These are phyloP conservation scores for Limnephilus auricula DNA, from an alignment of 2,888 invertebrate species.

Conservation along the genomic window DNA sequence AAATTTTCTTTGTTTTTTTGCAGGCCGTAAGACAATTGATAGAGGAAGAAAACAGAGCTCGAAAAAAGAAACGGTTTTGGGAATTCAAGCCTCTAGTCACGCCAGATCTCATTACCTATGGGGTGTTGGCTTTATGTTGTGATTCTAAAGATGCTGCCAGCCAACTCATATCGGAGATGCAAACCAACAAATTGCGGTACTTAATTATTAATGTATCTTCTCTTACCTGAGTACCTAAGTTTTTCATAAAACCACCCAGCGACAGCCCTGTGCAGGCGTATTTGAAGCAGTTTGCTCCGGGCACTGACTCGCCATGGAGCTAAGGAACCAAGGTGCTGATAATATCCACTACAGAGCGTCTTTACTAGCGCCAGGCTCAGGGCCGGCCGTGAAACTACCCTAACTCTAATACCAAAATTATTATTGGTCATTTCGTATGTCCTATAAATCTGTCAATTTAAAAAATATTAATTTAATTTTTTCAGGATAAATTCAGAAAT, in stretches of 20 bases:
- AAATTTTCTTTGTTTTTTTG: conserved; percentile 59
- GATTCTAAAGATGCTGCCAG: conserved; percentile 79
- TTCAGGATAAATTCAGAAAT: conserved; percentile 86
- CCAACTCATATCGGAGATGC: conserved; percentile 84
- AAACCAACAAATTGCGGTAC: conserved; percentile 81
- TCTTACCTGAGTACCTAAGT: neutral
- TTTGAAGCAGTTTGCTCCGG: no score
- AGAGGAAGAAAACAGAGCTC: conserved; percentile 73
- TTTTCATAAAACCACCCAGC: neutral
- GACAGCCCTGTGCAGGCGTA: no score
- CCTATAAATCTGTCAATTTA: neutral
- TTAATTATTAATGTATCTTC: neutral
- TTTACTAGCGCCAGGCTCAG: no score
- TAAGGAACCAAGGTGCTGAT: no score
- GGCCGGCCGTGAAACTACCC: neutral
- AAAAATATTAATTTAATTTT: conserved; percentile 65
- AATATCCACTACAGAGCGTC: no score
- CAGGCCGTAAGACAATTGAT: conserved; percentile 79
- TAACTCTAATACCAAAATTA: no score
- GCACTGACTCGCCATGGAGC: no score
- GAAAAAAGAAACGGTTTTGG: conserved; percentile 70
- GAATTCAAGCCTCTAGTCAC: conserved; percentile 76
- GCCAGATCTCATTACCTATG: conserved; percentile 91
- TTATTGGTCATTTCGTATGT: no score
- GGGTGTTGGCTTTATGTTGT: conserved; percentile 90